These are phyloP conservation scores for Pristionchus maxplancki DNA, from an alignment of 2,888 invertebrate species.

Conservation along the genomic window DNA sequence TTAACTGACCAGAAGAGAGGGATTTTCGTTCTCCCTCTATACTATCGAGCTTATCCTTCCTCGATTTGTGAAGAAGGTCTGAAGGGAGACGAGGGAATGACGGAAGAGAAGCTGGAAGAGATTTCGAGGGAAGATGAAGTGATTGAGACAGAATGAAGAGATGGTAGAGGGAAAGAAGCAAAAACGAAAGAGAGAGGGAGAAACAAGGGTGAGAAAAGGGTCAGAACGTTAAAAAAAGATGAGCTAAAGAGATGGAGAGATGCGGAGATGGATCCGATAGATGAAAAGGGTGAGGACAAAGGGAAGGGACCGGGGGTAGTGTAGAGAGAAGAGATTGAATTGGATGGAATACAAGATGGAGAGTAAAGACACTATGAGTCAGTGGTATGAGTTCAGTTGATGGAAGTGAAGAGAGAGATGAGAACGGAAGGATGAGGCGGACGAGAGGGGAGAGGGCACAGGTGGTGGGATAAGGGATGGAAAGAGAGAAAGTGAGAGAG, in stretches of 20 bases:
- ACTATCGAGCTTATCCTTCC: background rate
- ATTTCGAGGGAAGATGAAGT: conserved; percentile 10
- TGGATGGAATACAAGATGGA: background rate
- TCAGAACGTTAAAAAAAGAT: conserved; percentile 7
- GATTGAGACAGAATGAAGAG: conserved; percentile 6
- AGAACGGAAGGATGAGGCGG: background rate
- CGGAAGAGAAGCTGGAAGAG: conserved; percentile 4
- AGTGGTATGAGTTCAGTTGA: conserved; percentile 12
- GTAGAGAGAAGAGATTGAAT: conserved; percentile 25
- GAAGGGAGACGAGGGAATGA: background rate
- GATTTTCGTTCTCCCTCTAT: background rate
- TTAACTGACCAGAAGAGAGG: background rate
- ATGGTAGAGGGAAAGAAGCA: background rate
- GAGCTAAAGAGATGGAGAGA: conserved; percentile 5
- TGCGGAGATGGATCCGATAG: conserved; percentile 36
- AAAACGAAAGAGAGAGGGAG: background rate
- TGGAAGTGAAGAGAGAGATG: background rate
- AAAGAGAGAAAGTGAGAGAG: background rate
- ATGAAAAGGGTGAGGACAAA: background rate
- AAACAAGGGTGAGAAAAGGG: conserved; percentile 32
- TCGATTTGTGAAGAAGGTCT: background rate
- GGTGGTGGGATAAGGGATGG: background rate
- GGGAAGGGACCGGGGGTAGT: background rate
- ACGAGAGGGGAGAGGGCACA: background rate
- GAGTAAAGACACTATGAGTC: background rate